Conservation (phyloP, 2,888 invertebrate genomes). For the Periphyllus acericola region DNA sequence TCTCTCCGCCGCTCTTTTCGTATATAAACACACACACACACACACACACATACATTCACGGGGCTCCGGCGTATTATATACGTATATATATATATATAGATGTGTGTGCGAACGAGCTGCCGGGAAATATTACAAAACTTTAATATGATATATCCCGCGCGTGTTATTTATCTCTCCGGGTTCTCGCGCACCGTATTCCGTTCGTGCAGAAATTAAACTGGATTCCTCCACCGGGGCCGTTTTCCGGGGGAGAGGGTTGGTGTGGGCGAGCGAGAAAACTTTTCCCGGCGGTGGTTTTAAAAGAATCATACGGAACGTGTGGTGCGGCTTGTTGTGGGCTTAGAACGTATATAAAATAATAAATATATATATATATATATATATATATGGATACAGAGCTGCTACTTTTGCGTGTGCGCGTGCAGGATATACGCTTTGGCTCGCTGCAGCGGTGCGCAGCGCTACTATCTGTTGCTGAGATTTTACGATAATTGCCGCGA, state of each 20-base stretch:
- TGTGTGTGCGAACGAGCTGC: slow-evolving; percentile 26
- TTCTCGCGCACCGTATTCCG: slow-evolving; percentile 28
- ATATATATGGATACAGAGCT: neutral
- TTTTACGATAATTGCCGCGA: slow-evolving; percentile 58
- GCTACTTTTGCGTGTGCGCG: neutral
- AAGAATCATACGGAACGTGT: slow-evolving; percentile 32
- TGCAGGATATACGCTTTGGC: neutral
- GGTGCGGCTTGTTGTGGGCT: slow-evolving; percentile 26
- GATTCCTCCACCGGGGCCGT: slow-evolving; percentile 57
- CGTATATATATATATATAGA: neutral
- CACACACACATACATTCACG: neutral
- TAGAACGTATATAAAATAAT: neutral
- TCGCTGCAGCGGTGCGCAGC: neutral
- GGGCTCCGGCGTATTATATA: neutral
- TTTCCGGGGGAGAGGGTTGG: neutral
- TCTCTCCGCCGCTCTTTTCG: slow-evolving; percentile 1
- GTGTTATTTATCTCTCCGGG: slow-evolving; percentile 58
- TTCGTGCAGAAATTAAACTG: slow-evolving; percentile 59
- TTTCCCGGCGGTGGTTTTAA: slow-evolving; percentile 52
- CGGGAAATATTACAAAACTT: slow-evolving; percentile 61
- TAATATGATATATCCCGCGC: slow-evolving; percentile 61
- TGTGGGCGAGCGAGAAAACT: slow-evolving; percentile 35
- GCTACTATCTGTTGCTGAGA: slow-evolving; percentile 54
- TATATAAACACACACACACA: slow-evolving; percentile 13
- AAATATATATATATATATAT: too few relatives aligned